Evolutionary conservation across 2,888 invertebrate species (phyloP).

Genomic region (Incurvaria masculella): DNA sequence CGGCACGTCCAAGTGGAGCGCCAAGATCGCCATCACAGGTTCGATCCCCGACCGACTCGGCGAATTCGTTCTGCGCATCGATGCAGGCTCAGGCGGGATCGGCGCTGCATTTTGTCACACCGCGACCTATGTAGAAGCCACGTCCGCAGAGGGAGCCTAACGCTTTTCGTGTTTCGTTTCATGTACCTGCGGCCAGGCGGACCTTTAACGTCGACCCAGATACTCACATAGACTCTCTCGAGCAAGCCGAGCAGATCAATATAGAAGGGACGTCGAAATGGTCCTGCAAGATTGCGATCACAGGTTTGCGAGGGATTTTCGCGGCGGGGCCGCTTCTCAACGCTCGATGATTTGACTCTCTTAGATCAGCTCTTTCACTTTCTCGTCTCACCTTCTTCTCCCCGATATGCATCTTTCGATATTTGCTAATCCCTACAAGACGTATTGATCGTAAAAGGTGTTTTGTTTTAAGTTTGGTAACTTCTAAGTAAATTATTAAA

Average conservation of each 20-base stretch:
- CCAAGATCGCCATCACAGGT: constrained; percentile 99
- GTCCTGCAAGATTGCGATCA: constrained; percentile 99
- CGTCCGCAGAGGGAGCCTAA: constrained; percentile 1
- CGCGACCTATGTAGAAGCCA: too few species aligned
- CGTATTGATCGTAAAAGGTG: too few species aligned
- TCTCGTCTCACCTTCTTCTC: constrained; percentile 29
- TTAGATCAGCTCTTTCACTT: constrained; percentile 29
- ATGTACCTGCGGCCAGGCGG: constrained; percentile 68
- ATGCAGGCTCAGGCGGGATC: too few species aligned
- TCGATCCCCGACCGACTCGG: constrained; percentile 47
- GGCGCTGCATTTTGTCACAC: too few species aligned
- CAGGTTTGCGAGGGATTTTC: constrained; percentile 76
- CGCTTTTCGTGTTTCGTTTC: constrained; percentile 42
- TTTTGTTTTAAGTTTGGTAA: too few species aligned
- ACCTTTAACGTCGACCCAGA: constrained; percentile 97
- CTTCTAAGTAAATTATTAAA: too few species aligned
- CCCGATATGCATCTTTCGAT: constrained; percentile 34
- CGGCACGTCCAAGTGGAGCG: constrained; percentile 99
- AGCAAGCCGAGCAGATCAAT: constrained; percentile 96
- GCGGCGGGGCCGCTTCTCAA: constrained; percentile 46
- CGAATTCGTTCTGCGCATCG: not conserved
- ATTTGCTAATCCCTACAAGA: constrained; percentile 36
- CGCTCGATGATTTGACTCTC: constrained; percentile 53
- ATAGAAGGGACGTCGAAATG: constrained; percentile 99
- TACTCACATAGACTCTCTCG: constrained; percentile 96